Conservation (phyloP, 2,113 vertebrate genomes). For the Ctenodactylus gundi region DNA sequence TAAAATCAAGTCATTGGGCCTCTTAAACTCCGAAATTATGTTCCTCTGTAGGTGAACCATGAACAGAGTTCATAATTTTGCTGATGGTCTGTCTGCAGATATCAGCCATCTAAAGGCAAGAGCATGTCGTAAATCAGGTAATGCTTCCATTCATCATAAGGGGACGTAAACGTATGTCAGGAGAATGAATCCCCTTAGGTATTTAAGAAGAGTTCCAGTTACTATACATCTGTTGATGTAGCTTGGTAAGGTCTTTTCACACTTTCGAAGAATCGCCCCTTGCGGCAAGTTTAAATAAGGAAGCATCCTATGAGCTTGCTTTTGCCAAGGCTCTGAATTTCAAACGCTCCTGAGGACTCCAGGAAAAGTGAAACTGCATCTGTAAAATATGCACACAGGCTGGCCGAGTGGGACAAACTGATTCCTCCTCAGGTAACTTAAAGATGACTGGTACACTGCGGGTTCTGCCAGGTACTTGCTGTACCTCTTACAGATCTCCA, state of each 20-base stretch:
- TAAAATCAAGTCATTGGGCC: neutral
- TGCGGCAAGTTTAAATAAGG: conserved; percentile 56
- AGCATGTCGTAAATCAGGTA: conserved; percentile 25
- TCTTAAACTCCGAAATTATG: neutral
- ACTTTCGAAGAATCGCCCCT: conserved; percentile 61
- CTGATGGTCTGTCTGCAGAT: conserved; percentile 19
- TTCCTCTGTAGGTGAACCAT: neutral
- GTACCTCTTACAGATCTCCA: neutral
- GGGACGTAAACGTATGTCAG: conserved; percentile 60
- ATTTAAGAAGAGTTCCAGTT: conserved; percentile 70
- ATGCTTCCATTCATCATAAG: conserved; percentile 61
- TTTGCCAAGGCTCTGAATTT: conserved; percentile 63
- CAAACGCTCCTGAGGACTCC: conserved; percentile 54
- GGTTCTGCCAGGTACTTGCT: neutral
- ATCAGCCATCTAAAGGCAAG: conserved; percentile 5
- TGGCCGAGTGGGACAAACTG: conserved; percentile 20
- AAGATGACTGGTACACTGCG: conserved; percentile 41
- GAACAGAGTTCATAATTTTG: conserved; percentile 49
- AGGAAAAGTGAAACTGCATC: conserved; percentile 51
- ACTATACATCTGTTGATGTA: conserved; percentile 55
- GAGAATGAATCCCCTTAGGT: conserved; percentile 63
- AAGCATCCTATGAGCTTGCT: conserved; percentile 19
- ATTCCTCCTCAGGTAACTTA: neutral
- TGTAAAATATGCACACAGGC: conserved; percentile 31
- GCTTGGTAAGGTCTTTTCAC: conserved; percentile 59